Conservation (phyloP, 2,888 invertebrate genomes). For the Sclerodermus sp. region DNA sequence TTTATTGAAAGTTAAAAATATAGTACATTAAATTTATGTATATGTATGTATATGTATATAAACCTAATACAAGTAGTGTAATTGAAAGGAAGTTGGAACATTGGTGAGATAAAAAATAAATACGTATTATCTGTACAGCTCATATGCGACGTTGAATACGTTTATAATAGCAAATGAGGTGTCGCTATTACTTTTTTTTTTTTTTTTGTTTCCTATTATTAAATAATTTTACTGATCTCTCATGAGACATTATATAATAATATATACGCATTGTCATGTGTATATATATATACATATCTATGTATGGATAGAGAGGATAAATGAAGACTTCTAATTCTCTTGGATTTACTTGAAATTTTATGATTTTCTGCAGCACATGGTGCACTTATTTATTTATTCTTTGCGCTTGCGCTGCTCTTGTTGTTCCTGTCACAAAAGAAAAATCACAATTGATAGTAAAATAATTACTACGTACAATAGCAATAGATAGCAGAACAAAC, state of each 20-base stretch:
- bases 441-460: not conserved
- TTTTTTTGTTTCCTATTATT: no score
- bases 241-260: constrained; percentile 19
- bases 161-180: constrained; percentile 27
- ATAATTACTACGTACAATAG: not conserved
- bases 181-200: constrained; percentile 15
- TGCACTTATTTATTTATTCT: constrained; percentile 32
- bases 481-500: not conserved
- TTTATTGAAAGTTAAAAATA: constrained; percentile 49
- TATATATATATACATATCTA: constrained; percentile 37
- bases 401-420: constrained; percentile 44
- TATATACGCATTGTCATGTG: constrained; percentile 31
- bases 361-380: constrained; percentile 25
- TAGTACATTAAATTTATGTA: constrained; percentile 33
- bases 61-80: constrained; percentile 31
- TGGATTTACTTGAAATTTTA: constrained; percentile 52
- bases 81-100: constrained; percentile 25
- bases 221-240: constrained; percentile 28
- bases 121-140: constrained; percentile 19
- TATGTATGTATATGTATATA: constrained; percentile 33
- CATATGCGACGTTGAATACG: constrained; percentile 13
- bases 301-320: constrained; percentile 50
- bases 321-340: constrained; percentile 54
- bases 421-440: constrained; percentile 33
- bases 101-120: constrained; percentile 29